A percentile compares a stretch with the other conserved stretches of the same genome.
Conservation (phyloP, 2,113 vertebrate genomes). For the Microtus richardsoni region DNA sequence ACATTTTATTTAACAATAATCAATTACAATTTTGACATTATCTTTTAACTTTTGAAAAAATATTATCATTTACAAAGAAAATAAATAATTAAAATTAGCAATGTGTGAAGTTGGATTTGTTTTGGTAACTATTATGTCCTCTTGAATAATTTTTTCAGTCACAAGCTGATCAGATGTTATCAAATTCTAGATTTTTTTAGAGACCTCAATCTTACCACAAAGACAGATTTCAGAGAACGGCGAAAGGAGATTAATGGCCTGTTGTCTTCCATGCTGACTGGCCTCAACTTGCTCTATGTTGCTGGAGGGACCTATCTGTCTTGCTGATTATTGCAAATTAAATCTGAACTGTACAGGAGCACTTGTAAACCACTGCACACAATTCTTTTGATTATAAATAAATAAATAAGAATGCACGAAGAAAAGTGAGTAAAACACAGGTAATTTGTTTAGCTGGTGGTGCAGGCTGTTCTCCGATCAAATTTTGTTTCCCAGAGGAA, state of each 20-base stretch:
- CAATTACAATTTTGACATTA: neutral
- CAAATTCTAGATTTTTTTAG: neutral
- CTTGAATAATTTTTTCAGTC: neutral
- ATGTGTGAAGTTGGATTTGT: neutral
- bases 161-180: neutral
- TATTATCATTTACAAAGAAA: neutral
- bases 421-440: conserved; percentile 85
- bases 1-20: neutral
- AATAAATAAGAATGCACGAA: conserved; percentile 64
- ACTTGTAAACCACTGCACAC: conserved; percentile 65
- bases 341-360: conserved; percentile 44
- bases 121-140: neutral
- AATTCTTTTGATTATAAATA: conserved; percentile 58
- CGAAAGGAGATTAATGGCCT: neutral
- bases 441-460: conserved; percentile 89
- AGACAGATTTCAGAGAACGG: neutral
- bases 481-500: conserved; percentile 90
- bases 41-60: neutral
- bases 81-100: neutral
- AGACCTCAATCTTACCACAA: neutral
- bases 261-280: neutral
- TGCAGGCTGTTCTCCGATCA: conserved; percentile 87
- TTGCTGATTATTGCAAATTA: conserved; percentile 71
- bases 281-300: neutral
- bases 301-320: neutral